Evolutionary conservation across 2,888 invertebrate species (phyloP).

Genomic region (Poecilobothrus nobilitatus): DNA sequence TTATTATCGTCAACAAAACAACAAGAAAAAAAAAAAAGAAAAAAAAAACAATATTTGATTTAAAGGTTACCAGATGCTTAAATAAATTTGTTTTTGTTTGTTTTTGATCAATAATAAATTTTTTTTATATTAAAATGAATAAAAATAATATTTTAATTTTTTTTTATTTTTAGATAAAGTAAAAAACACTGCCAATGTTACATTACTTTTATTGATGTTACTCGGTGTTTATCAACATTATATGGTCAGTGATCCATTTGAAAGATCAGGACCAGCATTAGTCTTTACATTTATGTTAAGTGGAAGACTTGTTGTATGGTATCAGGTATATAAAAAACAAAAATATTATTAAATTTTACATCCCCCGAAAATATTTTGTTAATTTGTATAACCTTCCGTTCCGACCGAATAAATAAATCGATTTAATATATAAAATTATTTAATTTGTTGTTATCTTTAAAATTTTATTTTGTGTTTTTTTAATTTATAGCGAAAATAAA

Average conservation of each 20-base stretch:
- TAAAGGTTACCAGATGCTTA: not conserved
- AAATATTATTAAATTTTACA: not conserved
- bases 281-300: slow-evolving; percentile 89
- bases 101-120: not conserved
- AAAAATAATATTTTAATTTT: slow-evolving; percentile 19
- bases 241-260: slow-evolving; percentile 86
- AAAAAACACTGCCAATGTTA: slow-evolving; percentile 81
- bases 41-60: not conserved
- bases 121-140: slow-evolving; percentile 9
- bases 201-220: slow-evolving; percentile 73
- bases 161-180: slow-evolving; percentile 63
- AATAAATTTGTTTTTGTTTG: not conserved
- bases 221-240: slow-evolving; percentile 89
- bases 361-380: not conserved
- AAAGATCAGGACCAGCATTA: slow-evolving; percentile 79
- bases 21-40: not conserved
- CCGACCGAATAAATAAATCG: too few relatives aligned
- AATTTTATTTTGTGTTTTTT: too few relatives aligned
- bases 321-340: slow-evolving; percentile 33
- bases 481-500: too few relatives aligned
- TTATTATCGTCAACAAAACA: not conserved
- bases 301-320: slow-evolving; percentile 79
- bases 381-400: not conserved
- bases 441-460: too few relatives aligned
- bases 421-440: too few relatives aligned